phyloP scores from a whole-genome alignment of 2,888 invertebrate genomes.

The Brachynemurus nebulosus region DNA sequence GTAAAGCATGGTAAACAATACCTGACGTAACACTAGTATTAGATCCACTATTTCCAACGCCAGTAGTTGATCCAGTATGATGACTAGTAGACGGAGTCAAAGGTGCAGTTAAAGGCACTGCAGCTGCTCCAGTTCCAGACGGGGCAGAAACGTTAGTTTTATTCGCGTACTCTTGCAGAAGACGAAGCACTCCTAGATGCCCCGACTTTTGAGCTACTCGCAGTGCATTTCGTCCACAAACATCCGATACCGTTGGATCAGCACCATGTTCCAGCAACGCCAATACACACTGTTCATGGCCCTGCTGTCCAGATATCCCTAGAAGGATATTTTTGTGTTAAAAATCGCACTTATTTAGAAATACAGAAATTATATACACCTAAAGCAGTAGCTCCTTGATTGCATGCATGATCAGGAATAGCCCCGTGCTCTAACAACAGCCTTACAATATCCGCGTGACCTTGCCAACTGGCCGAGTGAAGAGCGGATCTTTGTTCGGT shows the following conservation, averaged over 20 bases:
- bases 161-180: conserved; percentile 54
- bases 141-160: conserved; percentile 24
- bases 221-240: conserved; percentile 74
- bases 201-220: conserved; percentile 87
- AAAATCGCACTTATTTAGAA: background rate
- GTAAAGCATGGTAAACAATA: no score
- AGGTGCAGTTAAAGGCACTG: conserved; percentile 19
- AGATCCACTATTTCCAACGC: conserved; percentile 23
- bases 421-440: conserved; percentile 70
- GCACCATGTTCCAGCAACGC: conserved; percentile 71
- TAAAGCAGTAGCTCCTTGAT: conserved; percentile 90
- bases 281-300: conserved; percentile 83
- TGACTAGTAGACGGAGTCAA: conserved; percentile 23
- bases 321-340: conserved; percentile 5
- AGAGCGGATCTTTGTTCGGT: conserved; percentile 77
- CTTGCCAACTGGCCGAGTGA: conserved; percentile 94
- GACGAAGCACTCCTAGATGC: conserved; percentile 68
- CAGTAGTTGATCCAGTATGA: conserved; percentile 29
- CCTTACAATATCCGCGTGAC: conserved; percentile 71
- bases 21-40: conserved; percentile 26
- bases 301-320: conserved; percentile 93
- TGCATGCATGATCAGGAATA: conserved; percentile 76
- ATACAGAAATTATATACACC: conserved; percentile 30
- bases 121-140: conserved; percentile 32
- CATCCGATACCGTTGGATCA: conserved; percentile 72